Percentiles rank a stretch among this genome's conserved stretches.
Conservation (phyloP, 2,113 vertebrate species). For the Cyprinus carpio region DNA sequence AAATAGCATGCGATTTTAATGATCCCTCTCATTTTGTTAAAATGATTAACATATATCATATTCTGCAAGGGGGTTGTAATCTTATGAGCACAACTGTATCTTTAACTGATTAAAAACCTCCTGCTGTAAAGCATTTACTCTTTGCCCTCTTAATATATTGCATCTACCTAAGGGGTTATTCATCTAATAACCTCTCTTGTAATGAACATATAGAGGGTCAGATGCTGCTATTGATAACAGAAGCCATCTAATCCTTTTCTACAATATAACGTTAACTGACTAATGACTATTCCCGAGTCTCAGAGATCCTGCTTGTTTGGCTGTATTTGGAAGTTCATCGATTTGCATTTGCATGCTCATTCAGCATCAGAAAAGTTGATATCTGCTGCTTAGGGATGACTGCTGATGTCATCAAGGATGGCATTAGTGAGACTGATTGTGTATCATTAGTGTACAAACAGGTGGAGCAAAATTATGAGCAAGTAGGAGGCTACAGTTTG, state of each 20-base stretch:
- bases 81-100: too few species aligned
- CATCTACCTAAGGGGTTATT: not conserved
- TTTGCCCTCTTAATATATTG: slow-evolving; percentile 32
- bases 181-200: slow-evolving; percentile 26
- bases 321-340: not conserved
- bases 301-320: slow-evolving; percentile 19
- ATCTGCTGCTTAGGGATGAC: not conserved
- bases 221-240: not conserved
- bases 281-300: slow-evolving; percentile 16
- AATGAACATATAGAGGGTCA: slow-evolving; percentile 17
- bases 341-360: slow-evolving; percentile 19
- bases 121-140: slow-evolving; percentile 31
- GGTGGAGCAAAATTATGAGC: slow-evolving; percentile 6
- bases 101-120: slow-evolving; percentile 19
- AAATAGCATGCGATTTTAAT: too few species aligned
- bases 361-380: not conserved
- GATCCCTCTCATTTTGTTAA: too few species aligned
- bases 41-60: too few species aligned
- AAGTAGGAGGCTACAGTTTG: not conserved
- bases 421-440: slow-evolving; percentile 20
- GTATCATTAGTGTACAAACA: not conserved
- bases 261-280: not conserved
- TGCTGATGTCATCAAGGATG: not conserved
- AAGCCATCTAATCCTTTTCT: not conserved
- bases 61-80: too few species aligned